Percentiles rank a stretch among this genome's conserved stretches.
Conservation (phyloP, 2,113 vertebrate genomes). For the Microtus pennsylvanicus region DNA sequence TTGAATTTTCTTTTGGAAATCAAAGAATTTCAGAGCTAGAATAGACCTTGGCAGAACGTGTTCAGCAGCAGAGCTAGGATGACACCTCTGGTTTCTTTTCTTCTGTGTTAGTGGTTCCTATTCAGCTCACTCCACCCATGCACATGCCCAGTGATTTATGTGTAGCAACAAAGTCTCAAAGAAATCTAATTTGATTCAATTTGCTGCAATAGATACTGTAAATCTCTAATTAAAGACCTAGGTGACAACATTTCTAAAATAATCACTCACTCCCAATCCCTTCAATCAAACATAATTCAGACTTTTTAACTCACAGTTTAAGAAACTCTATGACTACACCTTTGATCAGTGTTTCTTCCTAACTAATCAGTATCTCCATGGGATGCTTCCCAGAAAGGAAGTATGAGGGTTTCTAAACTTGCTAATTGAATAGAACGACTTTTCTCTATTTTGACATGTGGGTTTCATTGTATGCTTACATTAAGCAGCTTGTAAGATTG, state of each 20-base stretch:
- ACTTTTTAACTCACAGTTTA: background rate
- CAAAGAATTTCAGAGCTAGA: constrained; percentile 2
- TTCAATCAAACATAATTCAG: constrained; percentile 43
- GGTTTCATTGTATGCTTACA: constrained; percentile 56
- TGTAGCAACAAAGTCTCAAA: constrained; percentile 22
- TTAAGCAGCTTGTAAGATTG: constrained; percentile 73
- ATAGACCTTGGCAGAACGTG: background rate
- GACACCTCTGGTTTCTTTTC: background rate
- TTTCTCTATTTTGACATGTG: background rate
- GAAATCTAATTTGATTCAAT: constrained; percentile 44
- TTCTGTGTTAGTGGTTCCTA: constrained; percentile 36
- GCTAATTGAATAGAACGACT: constrained; percentile 17
- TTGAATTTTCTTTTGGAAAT: constrained; percentile 46
- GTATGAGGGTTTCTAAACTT: constrained; percentile 51
- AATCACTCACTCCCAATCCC: constrained; percentile 30
- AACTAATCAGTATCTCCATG: background rate
- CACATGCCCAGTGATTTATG: background rate
- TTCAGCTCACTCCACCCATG: background rate
- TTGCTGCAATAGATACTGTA: constrained; percentile 52
- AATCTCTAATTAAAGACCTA: constrained; percentile 55
- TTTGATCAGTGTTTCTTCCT: constrained; percentile 46
- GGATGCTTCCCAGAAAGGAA: constrained; percentile 61
- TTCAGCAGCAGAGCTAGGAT: background rate
- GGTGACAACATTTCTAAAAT: constrained; percentile 63
- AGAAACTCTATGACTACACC: constrained; percentile 44